Base-by-base conservation (phyloP, 2,797 vertebrate genomes). In the Erpetoichthys calabaricus region DNA sequence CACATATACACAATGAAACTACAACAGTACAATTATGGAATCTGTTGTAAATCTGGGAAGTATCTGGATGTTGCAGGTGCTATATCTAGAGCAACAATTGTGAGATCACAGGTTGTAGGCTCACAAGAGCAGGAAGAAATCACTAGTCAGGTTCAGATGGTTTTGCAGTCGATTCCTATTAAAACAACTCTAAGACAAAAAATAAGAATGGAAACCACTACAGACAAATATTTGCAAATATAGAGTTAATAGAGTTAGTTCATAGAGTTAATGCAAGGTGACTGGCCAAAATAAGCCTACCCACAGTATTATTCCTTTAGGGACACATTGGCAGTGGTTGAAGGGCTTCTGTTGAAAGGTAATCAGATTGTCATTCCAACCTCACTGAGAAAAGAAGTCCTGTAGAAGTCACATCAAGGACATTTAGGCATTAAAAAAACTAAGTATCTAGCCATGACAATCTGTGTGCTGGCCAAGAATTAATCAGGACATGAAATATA, bases 401-500 rank as follows among this genome's bases (percentile, higher is more conserved):
- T 57, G 10, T 42, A 47, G 57, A 57, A 47, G 42, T 42, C 57
- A 42, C 45, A 47, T 41, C n/a, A 57, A 10, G 56, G 56, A 25
- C 45, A 57, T 46, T 57, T 42, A 46, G 56, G 56, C 8, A 57
- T 57, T 41, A 5, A 61, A 51, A 61, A 57, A 51, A 61, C 60
- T 47, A 61, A 56, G 54, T 51, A 56, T 45, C 9, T n/a, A 57
- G 53, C 7, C 45, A 45, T 1, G 41, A 45, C 44, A 57, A 45
- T 46, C 47, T 47, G 45, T 57, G 7, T 57, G 52, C 47, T 57
- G 60, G 47, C 60, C 60, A 57, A 50, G 56, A 9, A 61, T 61
- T 46, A 61, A 61, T 57, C 7, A 50, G 50, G n/a, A 61, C 53
- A 60, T 56, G 47, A 49, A 45, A 51, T 45, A 58, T 5, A 58